These are phyloP conservation scores for Phalacrocorax carbo DNA, from an alignment of 2,113 vertebrate species.

Conservation along the genomic window DNA sequence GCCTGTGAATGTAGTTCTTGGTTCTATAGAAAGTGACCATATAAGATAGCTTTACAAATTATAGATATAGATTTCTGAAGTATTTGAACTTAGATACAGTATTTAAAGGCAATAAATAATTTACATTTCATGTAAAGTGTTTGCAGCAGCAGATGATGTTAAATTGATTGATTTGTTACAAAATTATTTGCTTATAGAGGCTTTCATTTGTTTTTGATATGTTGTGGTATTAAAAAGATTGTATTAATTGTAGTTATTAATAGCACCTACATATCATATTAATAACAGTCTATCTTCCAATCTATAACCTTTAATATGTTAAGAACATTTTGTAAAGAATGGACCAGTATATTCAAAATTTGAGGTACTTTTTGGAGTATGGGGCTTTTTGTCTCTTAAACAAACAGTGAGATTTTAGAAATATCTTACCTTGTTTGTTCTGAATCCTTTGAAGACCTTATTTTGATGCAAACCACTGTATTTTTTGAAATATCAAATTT, in stretches of 20 bases:
- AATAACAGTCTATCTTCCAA: neutral
- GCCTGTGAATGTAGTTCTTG: neutral
- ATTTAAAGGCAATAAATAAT: neutral
- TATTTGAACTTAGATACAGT: neutral
- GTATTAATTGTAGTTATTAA: neutral
- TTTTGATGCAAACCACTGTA: neutral
- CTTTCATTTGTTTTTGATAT: neutral
- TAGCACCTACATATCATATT: neutral
- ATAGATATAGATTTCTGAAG: neutral
- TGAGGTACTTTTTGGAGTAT: neutral
- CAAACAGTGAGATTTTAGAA: neutral
- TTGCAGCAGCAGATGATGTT: neutral
- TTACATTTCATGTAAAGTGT: neutral
- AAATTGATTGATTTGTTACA: neutral
- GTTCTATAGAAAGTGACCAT: neutral
- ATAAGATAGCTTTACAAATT: neutral
- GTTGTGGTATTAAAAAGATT: neutral
- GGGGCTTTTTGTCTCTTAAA: neutral
- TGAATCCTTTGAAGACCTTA: neutral
- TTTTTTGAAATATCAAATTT: neutral
- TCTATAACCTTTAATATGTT: neutral
- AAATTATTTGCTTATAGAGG: neutral
- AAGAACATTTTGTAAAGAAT: neutral
- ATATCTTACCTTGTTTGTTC: neutral
- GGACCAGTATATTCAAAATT: neutral